These are phyloP conservation scores for Todiramphus saurophagus DNA, from an alignment of 2,113 vertebrate species.

Conservation along the genomic window DNA sequence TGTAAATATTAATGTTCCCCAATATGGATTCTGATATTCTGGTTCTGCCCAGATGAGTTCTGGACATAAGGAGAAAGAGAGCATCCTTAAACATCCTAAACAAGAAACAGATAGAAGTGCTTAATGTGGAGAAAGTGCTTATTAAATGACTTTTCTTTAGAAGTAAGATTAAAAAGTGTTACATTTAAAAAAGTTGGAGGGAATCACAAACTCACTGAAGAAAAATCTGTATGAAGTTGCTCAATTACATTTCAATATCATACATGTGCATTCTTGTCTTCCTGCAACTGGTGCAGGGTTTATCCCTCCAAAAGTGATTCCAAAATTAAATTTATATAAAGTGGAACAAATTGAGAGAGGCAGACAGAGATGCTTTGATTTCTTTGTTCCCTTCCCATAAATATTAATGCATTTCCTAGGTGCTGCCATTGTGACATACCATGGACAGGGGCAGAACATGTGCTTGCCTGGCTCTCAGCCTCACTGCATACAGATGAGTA, in stretches of 20 bases:
- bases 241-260: neutral
- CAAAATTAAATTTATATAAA: constrained; percentile 2
- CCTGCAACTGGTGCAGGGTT: rapidly evolving
- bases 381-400: constrained; percentile 32
- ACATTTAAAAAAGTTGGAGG: neutral
- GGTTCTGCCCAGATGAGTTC: neutral
- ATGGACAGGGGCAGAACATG: neutral
- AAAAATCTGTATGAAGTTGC: neutral
- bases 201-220: neutral
- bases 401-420: constrained; percentile 46
- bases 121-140: neutral
- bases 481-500: constrained; percentile 8
- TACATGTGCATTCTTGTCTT: neutral
- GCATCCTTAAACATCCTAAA: rapidly evolving
- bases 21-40: neutral
- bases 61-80: neutral
- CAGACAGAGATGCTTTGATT: constrained; percentile 14
- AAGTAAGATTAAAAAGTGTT: neutral
- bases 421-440: constrained; percentile 14
- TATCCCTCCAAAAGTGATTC: neutral
- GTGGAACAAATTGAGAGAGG: neutral
- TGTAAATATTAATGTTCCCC: too few species aligned
- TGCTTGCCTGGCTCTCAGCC: neutral
- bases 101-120: neutral
- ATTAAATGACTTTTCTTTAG: neutral